Percentiles rank a stretch among this genome's conserved stretches.
Evolutionary conservation across 2,888 invertebrate genomes (phyloP).

Genomic region (Leuctra nigra): DNA sequence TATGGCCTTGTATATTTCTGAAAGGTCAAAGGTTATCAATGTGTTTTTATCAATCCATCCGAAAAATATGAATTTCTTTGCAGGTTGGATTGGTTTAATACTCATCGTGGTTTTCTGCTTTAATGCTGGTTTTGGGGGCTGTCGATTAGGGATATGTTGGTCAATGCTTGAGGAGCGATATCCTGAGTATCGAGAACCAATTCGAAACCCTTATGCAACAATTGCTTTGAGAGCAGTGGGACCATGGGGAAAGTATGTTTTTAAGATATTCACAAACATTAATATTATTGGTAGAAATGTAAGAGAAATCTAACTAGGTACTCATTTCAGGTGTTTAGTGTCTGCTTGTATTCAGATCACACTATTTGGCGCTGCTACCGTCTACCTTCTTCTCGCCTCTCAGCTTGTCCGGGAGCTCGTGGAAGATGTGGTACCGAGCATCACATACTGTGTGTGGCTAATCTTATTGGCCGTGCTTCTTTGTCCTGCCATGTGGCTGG

Average conservation of each 20-base stretch:
- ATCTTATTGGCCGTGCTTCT: slow-evolving; percentile 52
- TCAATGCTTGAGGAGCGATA: slow-evolving; percentile 58
- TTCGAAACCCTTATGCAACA: slow-evolving; percentile 60
- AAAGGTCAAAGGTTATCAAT: no score
- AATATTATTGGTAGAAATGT: no score
- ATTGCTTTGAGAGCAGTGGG: slow-evolving; percentile 59
- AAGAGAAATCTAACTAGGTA: no score
- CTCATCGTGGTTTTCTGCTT: slow-evolving; percentile 52
- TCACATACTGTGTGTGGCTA: slow-evolving; percentile 57
- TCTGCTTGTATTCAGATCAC: slow-evolving; percentile 56
- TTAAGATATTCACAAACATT: neutral
- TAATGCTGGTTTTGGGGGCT: slow-evolving; percentile 59
- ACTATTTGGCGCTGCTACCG: slow-evolving; percentile 58
- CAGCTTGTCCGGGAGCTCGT: slow-evolving; percentile 56
- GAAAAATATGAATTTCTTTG: no score
- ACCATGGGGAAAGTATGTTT: slow-evolving; percentile 44
- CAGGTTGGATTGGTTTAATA: slow-evolving; percentile 61
- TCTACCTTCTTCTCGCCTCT: slow-evolving; percentile 58
- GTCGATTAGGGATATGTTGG: slow-evolving; percentile 61
- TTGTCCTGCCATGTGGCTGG: slow-evolving; percentile 57
- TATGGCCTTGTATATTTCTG: no score
- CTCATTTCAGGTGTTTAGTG: slow-evolving; percentile 46
- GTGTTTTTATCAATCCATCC: no score
- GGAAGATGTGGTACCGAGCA: slow-evolving; percentile 41
- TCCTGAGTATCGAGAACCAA: slow-evolving; percentile 50